Evolutionary conservation across 2,888 invertebrate genomes (phyloP).

Genomic region (Brenthis hecate): DNA sequence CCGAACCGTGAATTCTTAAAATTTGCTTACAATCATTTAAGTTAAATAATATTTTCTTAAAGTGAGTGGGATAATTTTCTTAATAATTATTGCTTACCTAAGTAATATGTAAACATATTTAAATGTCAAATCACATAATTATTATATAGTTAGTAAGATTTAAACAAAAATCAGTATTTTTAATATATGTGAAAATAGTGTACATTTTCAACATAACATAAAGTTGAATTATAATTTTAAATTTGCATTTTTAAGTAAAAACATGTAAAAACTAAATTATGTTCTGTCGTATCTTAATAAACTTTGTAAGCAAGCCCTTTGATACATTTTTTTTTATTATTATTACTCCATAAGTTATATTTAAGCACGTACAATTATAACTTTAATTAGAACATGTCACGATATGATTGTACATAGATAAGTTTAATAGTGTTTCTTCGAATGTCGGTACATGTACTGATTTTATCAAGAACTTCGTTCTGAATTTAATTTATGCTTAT

Average conservation of each 20-base stretch:
- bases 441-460: slow-evolving; percentile 13
- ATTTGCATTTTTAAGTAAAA: not conserved
- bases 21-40: not conserved
- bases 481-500: slow-evolving; percentile 11
- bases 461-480: slow-evolving; percentile 20
- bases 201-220: too few species aligned
- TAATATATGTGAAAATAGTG: too few species aligned
- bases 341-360: slow-evolving; percentile 18
- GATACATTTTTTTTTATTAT: slow-evolving; percentile 23
- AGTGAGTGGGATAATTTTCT: too few species aligned
- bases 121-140: too few species aligned
- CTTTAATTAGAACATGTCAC: slow-evolving; percentile 21
- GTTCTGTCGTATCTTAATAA: not conserved
- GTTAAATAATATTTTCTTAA: not conserved
- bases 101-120: too few species aligned
- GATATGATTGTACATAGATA: slow-evolving; percentile 22
- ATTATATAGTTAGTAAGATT: too few species aligned
- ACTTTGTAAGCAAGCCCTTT: slow-evolving; percentile 1
- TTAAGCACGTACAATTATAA: slow-evolving; percentile 12
- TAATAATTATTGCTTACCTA: too few species aligned
- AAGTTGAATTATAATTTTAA: too few species aligned
- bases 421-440: slow-evolving; percentile 17
- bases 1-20: slow-evolving; percentile 17
- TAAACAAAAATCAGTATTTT: too few species aligned
- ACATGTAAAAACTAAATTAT: slow-evolving; percentile 12